Conservation (phyloP, 1,140 invertebrate genomes). For the Drosophila fuyamai region DNA sequence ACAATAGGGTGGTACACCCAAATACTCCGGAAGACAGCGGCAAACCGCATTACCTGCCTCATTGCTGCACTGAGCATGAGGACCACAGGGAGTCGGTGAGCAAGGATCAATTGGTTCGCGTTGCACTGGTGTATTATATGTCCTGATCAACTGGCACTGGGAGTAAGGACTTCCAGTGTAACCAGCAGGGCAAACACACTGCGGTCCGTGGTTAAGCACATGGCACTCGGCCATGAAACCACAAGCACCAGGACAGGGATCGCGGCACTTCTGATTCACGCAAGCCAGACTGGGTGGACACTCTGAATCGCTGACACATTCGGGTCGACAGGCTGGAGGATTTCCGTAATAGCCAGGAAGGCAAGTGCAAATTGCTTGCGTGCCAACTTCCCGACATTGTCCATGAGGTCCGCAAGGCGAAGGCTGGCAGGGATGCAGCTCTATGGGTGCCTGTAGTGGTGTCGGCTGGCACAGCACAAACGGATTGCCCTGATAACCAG, state of each 20-base stretch:
- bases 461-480: conserved; percentile 65
- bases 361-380: conserved; percentile 85
- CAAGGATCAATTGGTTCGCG: conserved; percentile 90
- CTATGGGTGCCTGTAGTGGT: conserved; percentile 81
- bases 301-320: conserved; percentile 87
- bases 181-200: conserved; percentile 89
- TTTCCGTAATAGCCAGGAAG: conserved; percentile 86
- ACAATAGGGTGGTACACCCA: conserved; percentile 89
- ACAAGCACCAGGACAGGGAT: conserved; percentile 87
- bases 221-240: conserved; percentile 91
- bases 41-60: conserved; percentile 88
- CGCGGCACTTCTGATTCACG: conserved; percentile 86
- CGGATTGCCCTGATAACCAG: conserved; percentile 71
- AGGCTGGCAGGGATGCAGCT: conserved; percentile 86
- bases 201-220: conserved; percentile 92
- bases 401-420: conserved; percentile 87
- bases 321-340: conserved; percentile 86
- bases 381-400: conserved; percentile 85
- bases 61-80: conserved; percentile 89
- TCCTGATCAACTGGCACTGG: conserved; percentile 88
- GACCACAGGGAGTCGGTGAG: conserved; percentile 90
- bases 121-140: conserved; percentile 88
- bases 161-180: conserved; percentile 90
- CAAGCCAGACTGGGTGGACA: conserved; percentile 86
- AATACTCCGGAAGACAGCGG: conserved; percentile 88